Conservation (phyloP, 37 sponge, comb jelly and placozoan species). For the Halisarca cf. caerulea region DNA sequence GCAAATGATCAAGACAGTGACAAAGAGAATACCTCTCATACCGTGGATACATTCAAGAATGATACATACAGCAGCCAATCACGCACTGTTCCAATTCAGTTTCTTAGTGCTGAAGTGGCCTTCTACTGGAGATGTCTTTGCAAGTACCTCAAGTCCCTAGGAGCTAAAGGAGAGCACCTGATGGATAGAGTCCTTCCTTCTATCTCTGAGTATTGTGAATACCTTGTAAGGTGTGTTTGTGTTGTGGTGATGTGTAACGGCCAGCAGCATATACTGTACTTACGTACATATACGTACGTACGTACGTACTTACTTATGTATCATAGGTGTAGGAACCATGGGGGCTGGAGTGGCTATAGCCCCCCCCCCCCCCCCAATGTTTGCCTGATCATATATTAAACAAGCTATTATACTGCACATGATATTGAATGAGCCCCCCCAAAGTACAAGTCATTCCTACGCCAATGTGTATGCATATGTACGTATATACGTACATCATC, state of each 20-base stretch:
- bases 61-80: not conserved
- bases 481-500: not conserved
- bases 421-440: too few species aligned
- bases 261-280: too few species aligned
- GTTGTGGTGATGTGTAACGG: too few species aligned
- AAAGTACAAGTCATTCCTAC: too few species aligned
- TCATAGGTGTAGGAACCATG: too few species aligned
- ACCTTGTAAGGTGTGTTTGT: constrained; percentile 49
- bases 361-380: too few species aligned
- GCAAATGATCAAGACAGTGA: not conserved
- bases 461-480: not conserved
- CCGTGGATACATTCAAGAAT: not conserved
- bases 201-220: constrained; percentile 64
- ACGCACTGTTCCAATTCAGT: constrained; percentile 31
- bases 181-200: constrained; percentile 71
- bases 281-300: not conserved
- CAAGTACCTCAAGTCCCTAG: constrained; percentile 44
- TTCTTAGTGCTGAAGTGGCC: constrained; percentile 53
- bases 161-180: constrained; percentile 31
- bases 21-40: not conserved
- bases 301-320: not conserved
- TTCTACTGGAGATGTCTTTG: constrained; percentile 80
- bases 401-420: too few species aligned
- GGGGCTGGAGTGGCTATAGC: too few species aligned
- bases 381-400: too few species aligned